These are phyloP conservation scores for Lepeophtheirus salmonis DNA, from an alignment of 1,140 invertebrate genomes.

Conservation along the genomic window DNA sequence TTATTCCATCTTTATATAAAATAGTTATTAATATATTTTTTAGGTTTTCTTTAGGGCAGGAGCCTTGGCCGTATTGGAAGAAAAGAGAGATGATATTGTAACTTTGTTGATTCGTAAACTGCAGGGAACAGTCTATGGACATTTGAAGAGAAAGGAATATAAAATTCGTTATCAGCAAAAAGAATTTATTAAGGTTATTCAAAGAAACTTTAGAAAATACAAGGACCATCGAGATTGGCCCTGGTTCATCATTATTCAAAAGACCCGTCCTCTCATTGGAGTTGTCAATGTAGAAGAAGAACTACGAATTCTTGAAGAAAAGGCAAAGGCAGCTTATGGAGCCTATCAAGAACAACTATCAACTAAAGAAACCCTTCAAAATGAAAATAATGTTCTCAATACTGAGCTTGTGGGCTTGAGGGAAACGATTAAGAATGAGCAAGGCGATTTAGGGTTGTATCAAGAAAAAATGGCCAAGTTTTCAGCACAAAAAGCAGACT, in stretches of 20 bases:
- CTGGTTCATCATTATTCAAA: slow-evolving; percentile 99
- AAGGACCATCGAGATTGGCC: slow-evolving; percentile 93
- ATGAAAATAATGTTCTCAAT: slow-evolving; percentile 51
- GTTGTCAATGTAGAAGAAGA: slow-evolving; percentile 96
- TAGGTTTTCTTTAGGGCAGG: slow-evolving; percentile 99
- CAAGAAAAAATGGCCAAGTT: slow-evolving; percentile 85
- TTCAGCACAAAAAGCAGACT: slow-evolving; percentile 82
- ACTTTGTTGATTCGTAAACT: slow-evolving; percentile 96
- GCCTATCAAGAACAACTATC: slow-evolving; percentile 84
- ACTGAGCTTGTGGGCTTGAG: slow-evolving; percentile 82
- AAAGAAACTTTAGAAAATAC: slow-evolving; percentile 97
- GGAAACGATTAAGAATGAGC: slow-evolving; percentile 68
- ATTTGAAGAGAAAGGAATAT: slow-evolving; percentile 52
- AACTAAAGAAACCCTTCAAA: slow-evolving; percentile 86
- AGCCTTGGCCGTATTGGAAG: slow-evolving; percentile 98
- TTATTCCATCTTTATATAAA: neutral
- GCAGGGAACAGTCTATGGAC: slow-evolving; percentile 78
- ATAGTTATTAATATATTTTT: slow-evolving; percentile 19
- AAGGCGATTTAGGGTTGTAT: slow-evolving; percentile 61
- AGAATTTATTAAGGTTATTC: slow-evolving; percentile 71
- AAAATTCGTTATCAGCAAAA: neutral
- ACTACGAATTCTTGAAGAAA: slow-evolving; percentile 89
- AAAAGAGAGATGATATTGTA: slow-evolving; percentile 95
- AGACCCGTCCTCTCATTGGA: slow-evolving; percentile 96
- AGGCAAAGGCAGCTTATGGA: slow-evolving; percentile 79